These are phyloP conservation scores for Belonocnema kinseyi DNA, from an alignment of 1,140 invertebrate genomes.

Conservation along the genomic window DNA sequence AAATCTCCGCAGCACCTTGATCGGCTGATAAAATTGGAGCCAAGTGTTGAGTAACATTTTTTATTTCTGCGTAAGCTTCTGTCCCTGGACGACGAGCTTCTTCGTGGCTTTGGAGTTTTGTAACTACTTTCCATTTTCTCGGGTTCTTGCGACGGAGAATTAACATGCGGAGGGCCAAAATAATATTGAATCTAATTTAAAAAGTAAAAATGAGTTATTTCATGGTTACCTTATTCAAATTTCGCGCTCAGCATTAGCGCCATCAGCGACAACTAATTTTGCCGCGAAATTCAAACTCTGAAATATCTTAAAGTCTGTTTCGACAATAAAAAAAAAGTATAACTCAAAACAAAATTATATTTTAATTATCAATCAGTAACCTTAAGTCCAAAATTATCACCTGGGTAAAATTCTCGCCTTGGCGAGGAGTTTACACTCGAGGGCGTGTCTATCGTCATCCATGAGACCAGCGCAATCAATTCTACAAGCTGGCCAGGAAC, in stretches of 20 bases:
- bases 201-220: not conserved
- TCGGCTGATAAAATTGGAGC: conserved; percentile 54
- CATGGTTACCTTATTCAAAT: too few species aligned
- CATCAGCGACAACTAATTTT: too few species aligned
- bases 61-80: conserved; percentile 79
- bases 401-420: conserved; percentile 64
- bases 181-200: conserved; percentile 79
- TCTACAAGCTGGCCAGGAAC: conserved; percentile 84
- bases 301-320: too few species aligned
- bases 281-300: too few species aligned
- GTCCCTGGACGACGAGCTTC: conserved; percentile 81
- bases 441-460: conserved; percentile 79
- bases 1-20: conserved; percentile 70
- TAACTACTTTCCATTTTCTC: conserved; percentile 80
- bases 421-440: conserved; percentile 82
- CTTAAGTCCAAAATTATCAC: conserved; percentile 42
- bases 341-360: conserved; percentile 8
- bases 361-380: conserved; percentile 25
- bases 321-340: not conserved
- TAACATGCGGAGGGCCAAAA: conserved; percentile 82
- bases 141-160: conserved; percentile 80
- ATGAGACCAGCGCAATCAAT: conserved; percentile 78
- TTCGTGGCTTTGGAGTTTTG: conserved; percentile 83
- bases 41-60: conserved; percentile 52
- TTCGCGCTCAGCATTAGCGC: too few species aligned